Base-by-base conservation (phyloP, 2,113 vertebrate species). In the Pica pica region DNA sequence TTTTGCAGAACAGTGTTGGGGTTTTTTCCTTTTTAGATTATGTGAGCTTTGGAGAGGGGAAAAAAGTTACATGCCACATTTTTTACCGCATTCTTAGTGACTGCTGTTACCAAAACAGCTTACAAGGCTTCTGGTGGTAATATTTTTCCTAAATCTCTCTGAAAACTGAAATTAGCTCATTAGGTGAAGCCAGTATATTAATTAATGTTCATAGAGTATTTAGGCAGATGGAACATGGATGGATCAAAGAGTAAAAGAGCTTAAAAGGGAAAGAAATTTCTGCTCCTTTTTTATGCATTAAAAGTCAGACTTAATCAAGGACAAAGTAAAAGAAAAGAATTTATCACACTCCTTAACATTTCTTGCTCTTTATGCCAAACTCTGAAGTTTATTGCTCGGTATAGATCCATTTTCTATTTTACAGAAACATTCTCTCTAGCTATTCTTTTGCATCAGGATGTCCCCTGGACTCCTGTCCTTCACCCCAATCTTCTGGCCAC, bases 401-500 rank as follows among this genome's bases (percentile, higher is more conserved):
- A 81, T 21, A 64, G 15, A 64, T 63, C 10, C 16, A 49, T 52
- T 47, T 74, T 89, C 17, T 18, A 2, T 56, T 76, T 37, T 20
- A 69, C n/a, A 83, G 33, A 60, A 79, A 50, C 5, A 23, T 3
- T 18, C 5, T 52, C 33, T 68, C 9, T 56, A 76, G 37, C 10
- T 8, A 12, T n/a, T 52, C 7, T 53, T 73, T 59, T 85, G 21
- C 24, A 79, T 76, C 16, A 64, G n/a, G 12, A 42, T 91, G 21
- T 64, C 16, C 16, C 5, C 14, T 64, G 50, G 15, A 21, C 4
- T 88, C 19, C 24, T 49, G 39, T 28, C 16, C 41, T 76, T 80
- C 6, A 37, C 13, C 3, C 2, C 22, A 49, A 0, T 39, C 15
- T 83, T 68, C 59, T 83, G 15, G 61, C 7, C 1, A 11, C 28